Percentiles rank a stretch among this genome's conserved stretches.
Evolutionary conservation across 2,888 invertebrate species (phyloP).

Genomic region (Icerya purchasi): DNA sequence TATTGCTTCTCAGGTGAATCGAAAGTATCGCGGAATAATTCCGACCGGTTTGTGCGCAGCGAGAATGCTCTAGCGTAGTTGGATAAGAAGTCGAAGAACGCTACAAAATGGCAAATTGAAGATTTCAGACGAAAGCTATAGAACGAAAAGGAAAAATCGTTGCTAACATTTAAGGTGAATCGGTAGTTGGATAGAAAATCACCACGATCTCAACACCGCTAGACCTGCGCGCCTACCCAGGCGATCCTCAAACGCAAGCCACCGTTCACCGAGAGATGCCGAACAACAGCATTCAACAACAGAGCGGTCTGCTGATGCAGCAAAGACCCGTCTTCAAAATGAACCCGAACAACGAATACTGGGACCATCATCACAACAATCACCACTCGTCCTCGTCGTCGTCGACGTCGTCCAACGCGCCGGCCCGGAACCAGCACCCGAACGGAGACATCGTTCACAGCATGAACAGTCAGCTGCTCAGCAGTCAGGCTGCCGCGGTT

Average conservation of each 20-base stretch:
- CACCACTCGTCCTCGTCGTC: constrained; percentile 24
- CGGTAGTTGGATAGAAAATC: too few species aligned
- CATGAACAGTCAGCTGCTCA: neutral
- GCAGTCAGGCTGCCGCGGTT: neutral
- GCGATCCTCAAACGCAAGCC: constrained; percentile 17
- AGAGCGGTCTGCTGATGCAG: constrained; percentile 21
- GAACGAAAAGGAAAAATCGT: too few species aligned
- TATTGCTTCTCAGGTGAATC: too few species aligned
- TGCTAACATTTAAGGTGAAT: too few species aligned
- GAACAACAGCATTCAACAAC: constrained; percentile 18
- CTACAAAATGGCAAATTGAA: too few species aligned
- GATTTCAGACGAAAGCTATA: too few species aligned
- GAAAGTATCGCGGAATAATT: too few species aligned
- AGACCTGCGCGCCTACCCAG: constrained; percentile 23
- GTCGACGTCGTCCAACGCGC: constrained; percentile 18
- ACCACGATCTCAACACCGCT: constrained; percentile 23
- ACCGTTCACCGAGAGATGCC: constrained; percentile 19
- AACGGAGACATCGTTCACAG: constrained; percentile 9
- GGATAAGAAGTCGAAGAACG: too few species aligned
- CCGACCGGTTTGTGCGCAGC: too few species aligned
- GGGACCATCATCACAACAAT: constrained; percentile 28
- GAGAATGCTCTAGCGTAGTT: too few species aligned
- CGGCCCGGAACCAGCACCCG: constrained; percentile 14
- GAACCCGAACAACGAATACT: constrained; percentile 24
- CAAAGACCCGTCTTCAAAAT: constrained; percentile 24